Conservation (phyloP, 2,888 invertebrate species). For the Abrostola tripartita region DNA sequence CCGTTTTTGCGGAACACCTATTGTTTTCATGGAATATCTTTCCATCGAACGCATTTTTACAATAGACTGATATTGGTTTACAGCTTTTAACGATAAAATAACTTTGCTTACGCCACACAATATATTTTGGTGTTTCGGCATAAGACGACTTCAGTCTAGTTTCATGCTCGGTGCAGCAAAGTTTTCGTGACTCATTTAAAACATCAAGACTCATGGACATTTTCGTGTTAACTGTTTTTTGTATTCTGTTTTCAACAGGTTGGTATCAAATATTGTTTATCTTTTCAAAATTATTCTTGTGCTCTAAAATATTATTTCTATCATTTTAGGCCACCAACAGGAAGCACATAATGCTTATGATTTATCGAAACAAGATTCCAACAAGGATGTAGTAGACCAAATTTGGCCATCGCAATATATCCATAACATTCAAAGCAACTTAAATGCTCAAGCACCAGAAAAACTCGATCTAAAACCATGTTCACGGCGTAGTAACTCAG, state of each 20-base stretch:
- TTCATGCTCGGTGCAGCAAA: slow-evolving; percentile 16
- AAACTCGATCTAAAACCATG: slow-evolving; percentile 52
- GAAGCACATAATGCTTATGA: slow-evolving; percentile 15
- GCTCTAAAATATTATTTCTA: neutral
- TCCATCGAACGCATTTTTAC: slow-evolving; percentile 74
- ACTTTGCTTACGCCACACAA: slow-evolving; percentile 46
- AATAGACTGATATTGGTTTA: slow-evolving; percentile 78
- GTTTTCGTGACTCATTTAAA: slow-evolving; percentile 21
- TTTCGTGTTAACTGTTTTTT: slow-evolving; percentile 40
- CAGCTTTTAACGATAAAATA: slow-evolving; percentile 71
- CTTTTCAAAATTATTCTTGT: neutral
- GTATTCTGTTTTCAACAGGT: slow-evolving; percentile 46
- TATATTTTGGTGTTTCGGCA: slow-evolving; percentile 46
- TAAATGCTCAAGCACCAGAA: slow-evolving; percentile 23
- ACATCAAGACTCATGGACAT: slow-evolving; percentile 35
- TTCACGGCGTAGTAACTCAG: slow-evolving; percentile 37
- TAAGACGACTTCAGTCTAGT: slow-evolving; percentile 41
- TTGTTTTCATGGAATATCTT: slow-evolving; percentile 79
- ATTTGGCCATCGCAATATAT: slow-evolving; percentile 24
- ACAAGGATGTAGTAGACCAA: slow-evolving; percentile 3
- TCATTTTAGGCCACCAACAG: slow-evolving; percentile 42
- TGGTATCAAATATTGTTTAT: slow-evolving; percentile 7
- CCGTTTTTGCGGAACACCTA: slow-evolving; percentile 74
- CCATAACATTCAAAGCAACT: slow-evolving; percentile 26
- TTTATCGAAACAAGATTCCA: slow-evolving; percentile 7